Percentiles rank a stretch among this genome's conserved stretches.
Evolutionary conservation across 2,797 vertebrate genomes (phyloP).

Genomic region (Alosa sapidissima): DNA sequence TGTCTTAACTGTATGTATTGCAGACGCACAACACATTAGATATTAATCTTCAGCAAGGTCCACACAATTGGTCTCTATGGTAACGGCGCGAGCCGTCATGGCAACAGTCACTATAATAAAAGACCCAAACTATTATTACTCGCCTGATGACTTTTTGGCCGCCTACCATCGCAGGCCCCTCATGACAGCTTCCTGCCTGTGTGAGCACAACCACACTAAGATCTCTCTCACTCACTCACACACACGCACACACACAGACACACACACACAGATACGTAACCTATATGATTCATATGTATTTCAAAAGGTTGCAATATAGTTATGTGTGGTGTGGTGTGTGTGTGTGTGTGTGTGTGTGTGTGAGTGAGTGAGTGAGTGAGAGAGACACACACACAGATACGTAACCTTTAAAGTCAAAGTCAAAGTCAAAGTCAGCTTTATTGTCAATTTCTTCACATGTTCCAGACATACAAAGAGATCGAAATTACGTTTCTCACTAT

Average conservation of each 20-base stretch:
- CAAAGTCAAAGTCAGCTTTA: too few relatives aligned
- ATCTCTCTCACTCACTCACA: neutral
- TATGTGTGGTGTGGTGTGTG: too few relatives aligned
- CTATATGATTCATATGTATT: too few relatives aligned
- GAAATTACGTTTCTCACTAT: too few relatives aligned
- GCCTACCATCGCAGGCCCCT: conserved; percentile 40
- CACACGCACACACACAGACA: neutral
- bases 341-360: too few relatives aligned
- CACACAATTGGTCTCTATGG: conserved; percentile 73
- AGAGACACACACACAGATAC: too few relatives aligned
- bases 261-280: too few relatives aligned
- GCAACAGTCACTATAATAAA: conserved; percentile 66
- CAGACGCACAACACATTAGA: conserved; percentile 35
- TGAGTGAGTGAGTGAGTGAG: too few relatives aligned
- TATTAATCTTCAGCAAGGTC: conserved; percentile 64
- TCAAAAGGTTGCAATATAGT: too few relatives aligned
- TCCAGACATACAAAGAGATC: too few relatives aligned
- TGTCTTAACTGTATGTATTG: neutral
- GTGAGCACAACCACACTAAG: neutral
- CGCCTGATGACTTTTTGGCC: conserved; percentile 58
- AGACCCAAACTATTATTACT: conserved; percentile 67
- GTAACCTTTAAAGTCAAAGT: too few relatives aligned
- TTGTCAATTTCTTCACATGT: too few relatives aligned
- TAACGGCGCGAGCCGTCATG: conserved; percentile 75
- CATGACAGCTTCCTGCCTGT: conserved; percentile 1